These are phyloP conservation scores for Tupiocoris notatus DNA, from an alignment of 2,888 invertebrate genomes.

Conservation along the genomic window DNA sequence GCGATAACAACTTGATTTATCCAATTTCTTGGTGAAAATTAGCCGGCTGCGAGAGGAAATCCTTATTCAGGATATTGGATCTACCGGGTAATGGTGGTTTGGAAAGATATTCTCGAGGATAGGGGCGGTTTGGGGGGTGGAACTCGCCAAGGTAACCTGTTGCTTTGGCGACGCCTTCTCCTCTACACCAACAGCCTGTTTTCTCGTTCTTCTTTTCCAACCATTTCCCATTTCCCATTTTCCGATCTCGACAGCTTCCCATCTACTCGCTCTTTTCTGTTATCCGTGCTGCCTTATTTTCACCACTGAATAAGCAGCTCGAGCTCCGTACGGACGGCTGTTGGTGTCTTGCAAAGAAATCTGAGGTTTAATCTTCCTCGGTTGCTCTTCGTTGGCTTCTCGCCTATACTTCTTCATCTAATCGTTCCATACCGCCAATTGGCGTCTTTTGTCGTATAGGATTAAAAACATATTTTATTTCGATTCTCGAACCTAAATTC, in stretches of 20 bases:
- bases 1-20: not conserved
- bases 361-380: not conserved
- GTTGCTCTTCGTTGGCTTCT: not conserved
- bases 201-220: not conserved
- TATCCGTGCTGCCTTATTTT: not conserved
- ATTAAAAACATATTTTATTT: no score
- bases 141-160: not conserved
- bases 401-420: not conserved
- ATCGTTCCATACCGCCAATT: no score
- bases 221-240: not conserved
- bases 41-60: not conserved
- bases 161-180: not conserved
- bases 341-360: not conserved
- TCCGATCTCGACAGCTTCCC: not conserved
- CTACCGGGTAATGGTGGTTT: no score
- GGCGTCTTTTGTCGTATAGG: not conserved
- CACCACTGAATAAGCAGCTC: not conserved
- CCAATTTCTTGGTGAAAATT: not conserved
- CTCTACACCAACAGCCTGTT: not conserved
- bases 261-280: not conserved
- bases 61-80: not conserved
- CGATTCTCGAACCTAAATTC: no score
- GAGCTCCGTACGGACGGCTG: not conserved
- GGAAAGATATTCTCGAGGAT: no score
- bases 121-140: not conserved